Percentiles rank a stretch among this genome's conserved stretches.
These are phyloP conservation scores for Dromococcyx pavoninus DNA, from an alignment of 2,797 vertebrate species.

Conservation along the genomic window DNA sequence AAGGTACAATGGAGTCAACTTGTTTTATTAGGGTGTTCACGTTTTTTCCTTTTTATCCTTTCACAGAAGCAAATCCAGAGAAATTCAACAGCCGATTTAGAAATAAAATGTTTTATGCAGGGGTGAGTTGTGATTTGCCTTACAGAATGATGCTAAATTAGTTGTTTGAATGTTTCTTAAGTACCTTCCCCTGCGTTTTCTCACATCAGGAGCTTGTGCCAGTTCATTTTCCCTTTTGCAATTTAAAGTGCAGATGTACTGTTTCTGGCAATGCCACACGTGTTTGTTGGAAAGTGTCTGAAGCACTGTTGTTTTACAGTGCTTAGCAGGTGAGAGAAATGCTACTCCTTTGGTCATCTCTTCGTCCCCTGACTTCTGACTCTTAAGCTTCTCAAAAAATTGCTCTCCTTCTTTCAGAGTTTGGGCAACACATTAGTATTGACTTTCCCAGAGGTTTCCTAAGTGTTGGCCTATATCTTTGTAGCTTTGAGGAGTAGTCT, in stretches of 20 bases:
- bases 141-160: neutral
- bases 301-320: neutral
- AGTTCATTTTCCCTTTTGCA: neutral
- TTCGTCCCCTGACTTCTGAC: neutral
- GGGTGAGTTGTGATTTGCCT: constrained; percentile 81
- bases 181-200: neutral
- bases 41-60: constrained; percentile 31
- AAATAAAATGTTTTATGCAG: constrained; percentile 99
- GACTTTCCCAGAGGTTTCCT: neutral
- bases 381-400: neutral
- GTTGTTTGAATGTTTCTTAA: neutral
- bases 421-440: neutral
- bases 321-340: neutral
- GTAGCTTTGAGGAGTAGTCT: neutral
- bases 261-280: neutral
- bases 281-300: neutral
- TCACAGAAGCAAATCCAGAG: constrained; percentile 98
- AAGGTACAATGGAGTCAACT: neutral
- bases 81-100: constrained; percentile 99
- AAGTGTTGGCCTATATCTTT: neutral
- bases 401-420: neutral
- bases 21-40: neutral
- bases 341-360: neutral
- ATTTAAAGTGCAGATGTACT: neutral
- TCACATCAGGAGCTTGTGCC: neutral